Evolutionary conservation across 2,113 vertebrate genomes (phyloP), one percentile per base, ranked within the genome.

Genomic region (Hydrolagus affinis): DNA sequence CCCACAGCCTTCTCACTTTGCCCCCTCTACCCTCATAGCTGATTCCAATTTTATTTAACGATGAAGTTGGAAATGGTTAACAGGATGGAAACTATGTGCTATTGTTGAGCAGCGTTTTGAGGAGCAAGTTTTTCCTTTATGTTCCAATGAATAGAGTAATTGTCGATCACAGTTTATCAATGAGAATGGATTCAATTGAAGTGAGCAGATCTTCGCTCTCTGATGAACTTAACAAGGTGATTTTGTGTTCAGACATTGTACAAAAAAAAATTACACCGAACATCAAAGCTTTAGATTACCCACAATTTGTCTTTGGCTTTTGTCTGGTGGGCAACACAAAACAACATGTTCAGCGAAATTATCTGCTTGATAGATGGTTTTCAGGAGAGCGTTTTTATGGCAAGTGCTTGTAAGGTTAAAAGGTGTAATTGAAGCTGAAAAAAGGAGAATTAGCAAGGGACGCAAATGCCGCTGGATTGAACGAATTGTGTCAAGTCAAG

Each of bases 401-500:
- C 57, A 77, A 85, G 25, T 9, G 0, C 71, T 86, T 74, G n/a
- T 74, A 85, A 87, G 87, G 86, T 87, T 89, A 89, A 90, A 86
- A 87, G 78, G 59, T 86, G 1, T 86, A 86, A 87, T 86, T 86
- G 85, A 87, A 70, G 44, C 60, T 83, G 72, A 28, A 74, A 69
- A 44, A 28, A 85, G n/a, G 86, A 57, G 21, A 28, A 85, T 78
- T 74, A 77, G 68, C 23, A 23, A 57, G 85, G 86, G 85, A 73
- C 86, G 76, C 85, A 30, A 64, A 87, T 87, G 87, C 77, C 80
- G 87, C 76, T 88, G 85, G 86, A 89, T 86, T 86, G 88, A 89
- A 88, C 87, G 86, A 88, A 85, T 66, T 30, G 70, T 44, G 59
- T 32, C 14, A 85, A 77, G 85, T 85, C 60, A 64, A 70, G 77